These are phyloP conservation scores for Zeugodacus cucurbitae DNA, from an alignment of 1,140 invertebrate genomes.

Conservation along the genomic window DNA sequence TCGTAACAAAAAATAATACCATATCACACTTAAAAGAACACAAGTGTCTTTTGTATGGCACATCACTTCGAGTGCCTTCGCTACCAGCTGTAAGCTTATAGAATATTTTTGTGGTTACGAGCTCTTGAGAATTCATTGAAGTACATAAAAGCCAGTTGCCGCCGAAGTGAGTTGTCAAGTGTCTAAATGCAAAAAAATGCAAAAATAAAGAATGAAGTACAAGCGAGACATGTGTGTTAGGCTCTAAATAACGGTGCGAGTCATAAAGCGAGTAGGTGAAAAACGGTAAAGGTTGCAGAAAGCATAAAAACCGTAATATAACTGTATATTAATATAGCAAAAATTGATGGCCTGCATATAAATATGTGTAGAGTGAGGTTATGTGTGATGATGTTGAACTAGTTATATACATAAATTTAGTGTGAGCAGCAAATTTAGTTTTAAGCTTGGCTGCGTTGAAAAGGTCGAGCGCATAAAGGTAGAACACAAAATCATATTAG, in stretches of 20 bases:
- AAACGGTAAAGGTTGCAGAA: not conserved
- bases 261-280: not conserved
- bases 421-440: not conserved
- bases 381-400: not conserved
- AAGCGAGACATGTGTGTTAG: not conserved
- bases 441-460: not conserved
- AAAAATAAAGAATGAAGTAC: not conserved
- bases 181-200: not conserved
- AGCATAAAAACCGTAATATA: not conserved
- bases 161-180: not conserved
- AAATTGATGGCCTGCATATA: not conserved
- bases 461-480: not conserved
- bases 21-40: not conserved
- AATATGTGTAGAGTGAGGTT: not conserved
- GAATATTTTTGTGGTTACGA: not conserved
- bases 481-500: not conserved
- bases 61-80: not conserved
- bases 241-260: not conserved
- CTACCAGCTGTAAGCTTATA: not conserved
- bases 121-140: conserved; percentile 6
- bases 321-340: not conserved
- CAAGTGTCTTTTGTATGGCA: not conserved
- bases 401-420: not conserved
- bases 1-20: not conserved
- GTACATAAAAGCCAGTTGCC: not conserved